Evolutionary conservation across 1,140 invertebrate genomes (phyloP).

Genomic region (Procambarus clarkii): DNA sequence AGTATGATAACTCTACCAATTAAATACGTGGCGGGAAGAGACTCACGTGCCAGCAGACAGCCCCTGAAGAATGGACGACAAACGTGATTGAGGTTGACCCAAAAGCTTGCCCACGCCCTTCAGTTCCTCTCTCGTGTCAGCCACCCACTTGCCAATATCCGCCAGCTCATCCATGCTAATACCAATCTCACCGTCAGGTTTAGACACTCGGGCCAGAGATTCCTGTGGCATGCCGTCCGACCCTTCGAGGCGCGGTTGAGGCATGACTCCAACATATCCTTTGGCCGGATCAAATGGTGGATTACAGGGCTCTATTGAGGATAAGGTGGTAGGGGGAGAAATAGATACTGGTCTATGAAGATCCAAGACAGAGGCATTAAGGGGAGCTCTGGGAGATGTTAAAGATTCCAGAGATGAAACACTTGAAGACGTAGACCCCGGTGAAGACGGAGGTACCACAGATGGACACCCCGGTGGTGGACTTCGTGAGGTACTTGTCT

Average conservation of each 20-base stretch:
- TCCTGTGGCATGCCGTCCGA: background rate
- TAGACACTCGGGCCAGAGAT: background rate
- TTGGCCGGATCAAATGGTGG: background rate
- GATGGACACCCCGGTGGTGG: background rate
- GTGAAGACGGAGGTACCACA: background rate
- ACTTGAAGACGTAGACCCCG: background rate
- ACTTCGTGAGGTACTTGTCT: no score
- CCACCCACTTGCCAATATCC: background rate
- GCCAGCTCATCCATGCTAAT: background rate
- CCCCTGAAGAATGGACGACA: background rate
- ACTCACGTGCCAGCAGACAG: background rate
- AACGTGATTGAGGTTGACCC: background rate
- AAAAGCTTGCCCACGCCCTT: background rate
- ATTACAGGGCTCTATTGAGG: background rate
- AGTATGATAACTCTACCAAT: no score
- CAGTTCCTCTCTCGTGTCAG: background rate
- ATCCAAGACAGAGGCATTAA: background rate
- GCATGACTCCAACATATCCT: background rate
- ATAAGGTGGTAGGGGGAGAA: background rate
- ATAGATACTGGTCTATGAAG: background rate
- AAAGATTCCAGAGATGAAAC: background rate
- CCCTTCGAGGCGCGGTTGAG: background rate
- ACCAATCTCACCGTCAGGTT: background rate
- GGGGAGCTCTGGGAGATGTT: background rate
- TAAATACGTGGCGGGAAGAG: background rate